Evolutionary conservation across 2,113 vertebrate genomes (phyloP).

Genomic region (Eurypyga helias): DNA sequence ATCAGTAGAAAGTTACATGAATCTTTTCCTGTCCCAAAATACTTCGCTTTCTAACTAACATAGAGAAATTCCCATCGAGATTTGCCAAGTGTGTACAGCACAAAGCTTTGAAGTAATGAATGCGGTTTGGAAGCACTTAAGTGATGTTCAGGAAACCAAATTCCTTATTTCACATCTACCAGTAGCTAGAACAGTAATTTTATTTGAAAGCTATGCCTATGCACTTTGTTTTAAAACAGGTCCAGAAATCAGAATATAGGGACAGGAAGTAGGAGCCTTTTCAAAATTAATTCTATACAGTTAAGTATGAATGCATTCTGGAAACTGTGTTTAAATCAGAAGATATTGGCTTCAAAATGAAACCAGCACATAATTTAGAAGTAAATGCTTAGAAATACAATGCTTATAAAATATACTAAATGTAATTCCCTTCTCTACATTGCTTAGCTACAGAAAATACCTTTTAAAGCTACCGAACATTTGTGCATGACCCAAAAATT

Average conservation of each 20-base stretch:
- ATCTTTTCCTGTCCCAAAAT: background rate
- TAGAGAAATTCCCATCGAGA: background rate
- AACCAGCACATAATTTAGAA: background rate
- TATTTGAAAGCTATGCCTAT: background rate
- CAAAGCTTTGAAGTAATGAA: background rate
- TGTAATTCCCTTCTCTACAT: background rate
- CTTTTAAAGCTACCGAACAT: conserved; percentile 99
- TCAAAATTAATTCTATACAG: background rate
- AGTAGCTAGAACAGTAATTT: background rate
- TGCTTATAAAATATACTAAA: background rate
- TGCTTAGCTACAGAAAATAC: conserved; percentile 69
- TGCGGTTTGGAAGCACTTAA: background rate
- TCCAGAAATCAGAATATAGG: background rate
- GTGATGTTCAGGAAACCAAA: background rate
- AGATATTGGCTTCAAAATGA: background rate
- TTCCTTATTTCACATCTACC: background rate
- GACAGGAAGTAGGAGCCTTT: background rate
- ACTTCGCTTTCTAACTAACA: background rate
- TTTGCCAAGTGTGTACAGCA: background rate
- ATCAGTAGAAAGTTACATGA: background rate
- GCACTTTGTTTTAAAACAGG: background rate
- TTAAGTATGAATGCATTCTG: background rate
- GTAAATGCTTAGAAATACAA: background rate
- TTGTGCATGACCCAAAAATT: conserved; percentile 96
- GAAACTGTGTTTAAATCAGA: background rate